Base-by-base conservation (phyloP, 2,113 vertebrate species). In the Suncus etruscus region DNA sequence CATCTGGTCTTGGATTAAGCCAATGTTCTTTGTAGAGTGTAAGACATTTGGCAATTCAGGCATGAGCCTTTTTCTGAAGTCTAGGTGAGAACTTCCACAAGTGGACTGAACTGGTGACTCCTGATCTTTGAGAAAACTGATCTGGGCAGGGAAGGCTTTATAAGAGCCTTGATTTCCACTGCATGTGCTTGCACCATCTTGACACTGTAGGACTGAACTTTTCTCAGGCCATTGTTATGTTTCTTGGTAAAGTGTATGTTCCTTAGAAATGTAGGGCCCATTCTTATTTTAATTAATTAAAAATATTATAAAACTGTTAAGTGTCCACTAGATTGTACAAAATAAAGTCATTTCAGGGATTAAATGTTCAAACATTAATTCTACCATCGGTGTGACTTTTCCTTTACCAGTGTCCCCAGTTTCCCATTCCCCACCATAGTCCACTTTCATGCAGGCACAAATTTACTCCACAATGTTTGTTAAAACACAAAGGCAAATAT, bases 171-270 rank as follows among this genome's bases (percentile, higher is more conserved):
- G 63, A 95, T 48, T 4, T 95, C 96, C 76, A 96, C 95, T 0
- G 95, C 95, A 0, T 83, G 94, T 0, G 95, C 95, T 1, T 80
- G 90, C 92, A 94, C 14, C n/a, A 95, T 95, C 95, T 97, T 98
- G 51, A 98, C 97, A 0, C 98, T 98, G 93, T 98, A 98, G 47
- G 97, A 97, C 69, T 97, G 96, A 98, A 98, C 98, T 96, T 98
- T 98, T 98, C 99, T 99, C 96, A 97, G 20, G 54, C 99, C 99
- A 96, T 98, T 99, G n/a, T n/a, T 99, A 97, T 99, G 99, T 83
- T 99, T 99, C 98, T 99, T 99, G 47, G 99, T 99, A 97, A 99
- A 99, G n/a, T 99, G 98, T 99, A 99, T 98, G 97, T 99, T 99
- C 97, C 98, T 98, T 97, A 99, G 94, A 96, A 99, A 99, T 94